These are phyloP conservation scores for Champsocephalus gunnari DNA, from an alignment of 2,797 vertebrate species.

Conservation along the genomic window DNA sequence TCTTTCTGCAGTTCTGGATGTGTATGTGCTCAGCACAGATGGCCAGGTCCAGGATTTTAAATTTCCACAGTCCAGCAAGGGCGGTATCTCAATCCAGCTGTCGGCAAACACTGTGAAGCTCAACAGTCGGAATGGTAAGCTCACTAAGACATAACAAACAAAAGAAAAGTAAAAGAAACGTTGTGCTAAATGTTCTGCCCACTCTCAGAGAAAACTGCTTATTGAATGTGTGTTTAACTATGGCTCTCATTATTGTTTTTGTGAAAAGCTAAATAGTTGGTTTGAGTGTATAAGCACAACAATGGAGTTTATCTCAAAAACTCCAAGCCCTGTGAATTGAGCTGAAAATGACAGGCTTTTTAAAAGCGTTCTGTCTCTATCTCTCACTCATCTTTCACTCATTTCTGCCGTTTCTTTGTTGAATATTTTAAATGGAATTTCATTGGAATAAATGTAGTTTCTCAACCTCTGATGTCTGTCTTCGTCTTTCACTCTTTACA, in stretches of 20 bases:
- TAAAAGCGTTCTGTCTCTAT: constrained; percentile 15
- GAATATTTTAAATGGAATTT: constrained; percentile 39
- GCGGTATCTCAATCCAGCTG: constrained; percentile 95
- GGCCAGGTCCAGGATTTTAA: constrained; percentile 98
- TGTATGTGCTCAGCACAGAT: constrained; percentile 97
- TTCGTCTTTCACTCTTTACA: constrained; percentile 59
- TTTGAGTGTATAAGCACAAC: constrained; percentile 22
- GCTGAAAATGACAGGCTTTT: constrained; percentile 25
- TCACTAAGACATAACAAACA: not conserved
- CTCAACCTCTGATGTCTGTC: constrained; percentile 11
- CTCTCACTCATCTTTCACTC: constrained; percentile 1
- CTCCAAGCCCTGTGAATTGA: constrained; percentile 11
- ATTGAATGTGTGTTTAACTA: constrained; percentile 11
- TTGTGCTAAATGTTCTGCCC: not conserved
- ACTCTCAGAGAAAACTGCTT: constrained; percentile 14
- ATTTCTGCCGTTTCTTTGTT: constrained; percentile 26
- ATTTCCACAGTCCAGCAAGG: constrained; percentile 95
- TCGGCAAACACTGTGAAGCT: constrained; percentile 98
- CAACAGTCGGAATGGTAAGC: constrained; percentile 97
- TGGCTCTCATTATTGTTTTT: constrained; percentile 15
- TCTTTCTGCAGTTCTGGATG: constrained; percentile 90
- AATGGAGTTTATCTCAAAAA: constrained; percentile 42
- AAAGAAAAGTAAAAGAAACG: constrained; percentile 7
- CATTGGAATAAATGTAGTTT: constrained; percentile 5
- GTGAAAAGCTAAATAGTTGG: constrained; percentile 52